phyloP scores from a whole-genome alignment of 2,113 vertebrate species.

The Archocentrus centrarchus region DNA sequence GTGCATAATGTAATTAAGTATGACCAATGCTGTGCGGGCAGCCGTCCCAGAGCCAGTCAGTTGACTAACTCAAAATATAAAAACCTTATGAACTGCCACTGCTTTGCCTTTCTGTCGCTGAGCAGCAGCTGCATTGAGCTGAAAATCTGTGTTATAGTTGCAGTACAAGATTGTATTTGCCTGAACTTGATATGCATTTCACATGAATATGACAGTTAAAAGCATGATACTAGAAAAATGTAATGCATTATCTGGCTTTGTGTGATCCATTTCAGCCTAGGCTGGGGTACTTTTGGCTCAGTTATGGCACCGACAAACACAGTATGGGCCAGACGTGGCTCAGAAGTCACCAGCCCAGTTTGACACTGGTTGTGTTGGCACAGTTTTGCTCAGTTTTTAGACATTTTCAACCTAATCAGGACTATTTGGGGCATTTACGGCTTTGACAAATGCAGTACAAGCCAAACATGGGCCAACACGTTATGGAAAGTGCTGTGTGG shows the following conservation, averaged over 20 bases:
- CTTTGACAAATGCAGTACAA: background rate
- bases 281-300: background rate
- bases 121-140: background rate
- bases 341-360: background rate
- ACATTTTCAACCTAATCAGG: background rate
- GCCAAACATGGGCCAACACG: background rate
- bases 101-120: conserved; percentile 14
- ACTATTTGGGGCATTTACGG: background rate
- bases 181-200: background rate
- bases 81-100: conserved; percentile 79
- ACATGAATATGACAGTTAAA: background rate
- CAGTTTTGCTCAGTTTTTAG: background rate
- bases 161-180: background rate
- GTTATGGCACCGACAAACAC: background rate
- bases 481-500: background rate
- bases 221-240: background rate
- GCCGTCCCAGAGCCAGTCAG: conserved; percentile 79
- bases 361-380: background rate
- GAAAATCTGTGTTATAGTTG: background rate
- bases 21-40: conserved; percentile 83
- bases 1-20: conserved; percentile 85
- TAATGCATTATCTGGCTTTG: background rate
- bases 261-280: background rate
- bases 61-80: conserved; percentile 82
- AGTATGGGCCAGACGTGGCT: background rate